A percentile compares a stretch with the other conserved stretches of the same genome.
Evolutionary conservation across 1,140 invertebrate genomes (phyloP).

Genomic region (Battus philenor): DNA sequence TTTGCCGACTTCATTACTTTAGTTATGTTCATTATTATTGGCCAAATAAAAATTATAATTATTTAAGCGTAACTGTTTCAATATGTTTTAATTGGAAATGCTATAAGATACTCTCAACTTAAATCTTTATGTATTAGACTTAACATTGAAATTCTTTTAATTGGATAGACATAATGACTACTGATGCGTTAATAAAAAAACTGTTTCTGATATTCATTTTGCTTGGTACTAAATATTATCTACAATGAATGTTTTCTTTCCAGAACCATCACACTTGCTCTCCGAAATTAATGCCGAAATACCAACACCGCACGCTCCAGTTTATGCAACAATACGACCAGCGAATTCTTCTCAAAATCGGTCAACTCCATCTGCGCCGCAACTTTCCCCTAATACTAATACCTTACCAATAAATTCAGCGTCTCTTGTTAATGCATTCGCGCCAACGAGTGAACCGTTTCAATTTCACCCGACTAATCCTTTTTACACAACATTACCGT

Average conservation of each 20-base stretch:
- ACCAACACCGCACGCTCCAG: conserved; percentile 60
- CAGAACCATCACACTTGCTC: conserved; percentile 68
- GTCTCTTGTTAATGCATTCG: conserved; percentile 45
- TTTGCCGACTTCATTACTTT: too few species aligned
- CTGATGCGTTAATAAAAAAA: too few species aligned
- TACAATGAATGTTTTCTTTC: conserved; percentile 40
- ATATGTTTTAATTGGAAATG: too few species aligned
- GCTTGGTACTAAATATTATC: too few species aligned
- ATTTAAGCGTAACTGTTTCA: too few species aligned
- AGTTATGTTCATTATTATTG: too few species aligned
- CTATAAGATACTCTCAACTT: too few species aligned
- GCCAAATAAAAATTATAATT: too few species aligned
- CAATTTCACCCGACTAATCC: conserved; percentile 67
- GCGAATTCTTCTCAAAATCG: conserved; percentile 40
- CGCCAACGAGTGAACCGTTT: conserved; percentile 37
- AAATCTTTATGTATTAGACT: too few species aligned
- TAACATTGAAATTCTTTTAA: too few species aligned
- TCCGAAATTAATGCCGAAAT: conserved; percentile 50
- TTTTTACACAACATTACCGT: conserved; percentile 65
- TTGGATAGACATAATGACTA: too few species aligned
- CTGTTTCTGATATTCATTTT: too few species aligned
- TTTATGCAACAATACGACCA: conserved; percentile 56
- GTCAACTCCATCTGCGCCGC: conserved; percentile 32
- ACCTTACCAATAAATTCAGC: conserved; percentile 46
- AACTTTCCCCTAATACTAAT: conserved; percentile 46